Conservation (phyloP, 2,113 vertebrate species). For the Tragulus kanchil region DNA sequence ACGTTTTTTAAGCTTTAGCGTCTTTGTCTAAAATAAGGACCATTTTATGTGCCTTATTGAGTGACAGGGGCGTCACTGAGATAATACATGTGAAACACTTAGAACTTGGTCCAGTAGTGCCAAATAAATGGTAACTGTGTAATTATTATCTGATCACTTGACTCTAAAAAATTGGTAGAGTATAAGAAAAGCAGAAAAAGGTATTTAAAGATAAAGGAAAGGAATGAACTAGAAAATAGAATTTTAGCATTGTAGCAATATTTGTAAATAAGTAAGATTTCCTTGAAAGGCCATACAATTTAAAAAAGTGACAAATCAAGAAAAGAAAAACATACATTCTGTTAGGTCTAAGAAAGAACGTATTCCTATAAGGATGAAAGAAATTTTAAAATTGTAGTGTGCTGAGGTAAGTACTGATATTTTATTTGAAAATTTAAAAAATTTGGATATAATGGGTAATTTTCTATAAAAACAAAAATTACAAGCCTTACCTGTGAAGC, state of each 20-base stretch:
- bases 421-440: neutral
- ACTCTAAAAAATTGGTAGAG: constrained; percentile 24
- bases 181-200: constrained; percentile 10
- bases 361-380: neutral
- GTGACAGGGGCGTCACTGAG: neutral
- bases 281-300: neutral
- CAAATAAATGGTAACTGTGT: neutral
- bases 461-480: constrained; percentile 45
- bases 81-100: neutral
- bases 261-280: constrained; percentile 20
- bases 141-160: neutral
- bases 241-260: neutral
- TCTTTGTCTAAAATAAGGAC: constrained; percentile 42
- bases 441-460: neutral
- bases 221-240: constrained; percentile 13
- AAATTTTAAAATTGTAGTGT: neutral
- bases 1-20: neutral
- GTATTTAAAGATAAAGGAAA: constrained; percentile 23
- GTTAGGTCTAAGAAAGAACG: neutral
- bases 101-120: neutral
- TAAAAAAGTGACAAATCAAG: constrained; percentile 31
- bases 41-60: neutral
- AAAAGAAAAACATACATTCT: constrained; percentile 7
- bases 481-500: neutral
- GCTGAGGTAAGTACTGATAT: neutral